These are phyloP conservation scores for Zaprionus camerounensis DNA, from an alignment of 1,140 invertebrate species.

Conservation along the genomic window DNA sequence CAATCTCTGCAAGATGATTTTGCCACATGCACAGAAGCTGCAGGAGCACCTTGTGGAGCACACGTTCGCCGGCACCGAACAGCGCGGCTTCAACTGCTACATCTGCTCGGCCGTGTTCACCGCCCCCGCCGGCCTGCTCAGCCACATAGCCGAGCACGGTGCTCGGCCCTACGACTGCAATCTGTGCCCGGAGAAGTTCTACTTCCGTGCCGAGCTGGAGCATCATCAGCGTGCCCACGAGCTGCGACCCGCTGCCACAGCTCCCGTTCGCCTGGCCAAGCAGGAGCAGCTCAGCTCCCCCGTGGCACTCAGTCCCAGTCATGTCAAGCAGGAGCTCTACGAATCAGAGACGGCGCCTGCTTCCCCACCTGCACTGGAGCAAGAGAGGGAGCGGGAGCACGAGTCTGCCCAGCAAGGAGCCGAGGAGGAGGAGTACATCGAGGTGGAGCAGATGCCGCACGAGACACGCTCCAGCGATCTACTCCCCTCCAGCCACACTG, in stretches of 20 bases:
- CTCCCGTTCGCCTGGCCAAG: constrained; percentile 20
- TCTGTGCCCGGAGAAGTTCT: constrained; percentile 93
- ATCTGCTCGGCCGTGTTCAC: constrained; percentile 95
- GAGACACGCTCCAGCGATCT: constrained; percentile 54
- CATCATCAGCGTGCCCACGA: constrained; percentile 88
- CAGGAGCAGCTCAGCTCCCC: constrained; percentile 48
- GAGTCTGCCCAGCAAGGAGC: constrained; percentile 14
- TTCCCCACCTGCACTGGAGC: constrained; percentile 10
- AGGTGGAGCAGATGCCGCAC: constrained; percentile 78
- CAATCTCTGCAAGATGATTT: constrained; percentile 80
- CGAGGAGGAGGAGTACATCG: constrained; percentile 83
- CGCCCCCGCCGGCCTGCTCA: constrained; percentile 90
- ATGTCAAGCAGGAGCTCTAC: constrained; percentile 70
- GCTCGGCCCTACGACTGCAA: constrained; percentile 93
- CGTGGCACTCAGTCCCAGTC: constrained; percentile 44
- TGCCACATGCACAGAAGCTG: constrained; percentile 86
- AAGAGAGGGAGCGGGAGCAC: background rate
- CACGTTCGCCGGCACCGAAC: constrained; percentile 93
- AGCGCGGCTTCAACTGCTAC: constrained; percentile 92
- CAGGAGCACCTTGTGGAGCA: constrained; percentile 97
- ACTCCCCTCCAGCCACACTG: constrained; percentile 26
- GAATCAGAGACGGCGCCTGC: constrained; percentile 51
- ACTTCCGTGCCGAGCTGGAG: constrained; percentile 95
- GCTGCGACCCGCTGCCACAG: constrained; percentile 10
- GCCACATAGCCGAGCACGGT: constrained; percentile 93